phyloP scores from a whole-genome alignment of 2,797 vertebrate species.

The Mormyrops attenuatus region DNA sequence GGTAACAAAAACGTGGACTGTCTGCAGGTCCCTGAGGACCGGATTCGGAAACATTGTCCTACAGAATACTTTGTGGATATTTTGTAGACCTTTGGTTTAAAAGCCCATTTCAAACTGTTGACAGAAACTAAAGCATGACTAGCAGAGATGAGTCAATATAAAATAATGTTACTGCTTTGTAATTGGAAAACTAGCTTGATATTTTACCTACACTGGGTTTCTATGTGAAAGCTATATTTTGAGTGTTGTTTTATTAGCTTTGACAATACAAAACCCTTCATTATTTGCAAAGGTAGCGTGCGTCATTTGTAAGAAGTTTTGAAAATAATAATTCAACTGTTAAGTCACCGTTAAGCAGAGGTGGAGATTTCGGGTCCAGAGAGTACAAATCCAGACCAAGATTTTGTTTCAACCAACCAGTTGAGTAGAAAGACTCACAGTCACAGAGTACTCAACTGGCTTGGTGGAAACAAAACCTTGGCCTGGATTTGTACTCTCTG shows the following conservation, averaged over 20 bases:
- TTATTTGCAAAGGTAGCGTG: background rate
- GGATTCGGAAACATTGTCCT: background rate
- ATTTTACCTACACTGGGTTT: background rate
- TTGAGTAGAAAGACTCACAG: too few relatives aligned
- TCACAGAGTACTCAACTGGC: too few relatives aligned
- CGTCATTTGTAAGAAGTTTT: background rate
- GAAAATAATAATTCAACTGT: background rate
- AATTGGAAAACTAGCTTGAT: background rate
- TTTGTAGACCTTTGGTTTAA: background rate
- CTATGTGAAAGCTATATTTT: background rate
- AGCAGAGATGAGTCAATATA: background rate
- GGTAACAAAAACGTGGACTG: background rate
- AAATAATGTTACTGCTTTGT: background rate
- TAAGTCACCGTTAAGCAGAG: background rate
- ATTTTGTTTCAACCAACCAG: background rate
- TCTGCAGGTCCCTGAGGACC: background rate
- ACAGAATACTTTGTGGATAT: background rate
- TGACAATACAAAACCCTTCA: background rate
- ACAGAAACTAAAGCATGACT: background rate
- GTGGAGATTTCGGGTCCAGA: background rate
- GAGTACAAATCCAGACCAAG: background rate
- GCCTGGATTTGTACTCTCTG: too few relatives aligned
- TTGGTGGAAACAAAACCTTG: too few relatives aligned
- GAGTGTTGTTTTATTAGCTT: background rate
- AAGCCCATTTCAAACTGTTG: background rate